Evolutionary conservation across 2,797 vertebrate species (phyloP).

Genomic region (Sternarchorhynchus goeldii): DNA sequence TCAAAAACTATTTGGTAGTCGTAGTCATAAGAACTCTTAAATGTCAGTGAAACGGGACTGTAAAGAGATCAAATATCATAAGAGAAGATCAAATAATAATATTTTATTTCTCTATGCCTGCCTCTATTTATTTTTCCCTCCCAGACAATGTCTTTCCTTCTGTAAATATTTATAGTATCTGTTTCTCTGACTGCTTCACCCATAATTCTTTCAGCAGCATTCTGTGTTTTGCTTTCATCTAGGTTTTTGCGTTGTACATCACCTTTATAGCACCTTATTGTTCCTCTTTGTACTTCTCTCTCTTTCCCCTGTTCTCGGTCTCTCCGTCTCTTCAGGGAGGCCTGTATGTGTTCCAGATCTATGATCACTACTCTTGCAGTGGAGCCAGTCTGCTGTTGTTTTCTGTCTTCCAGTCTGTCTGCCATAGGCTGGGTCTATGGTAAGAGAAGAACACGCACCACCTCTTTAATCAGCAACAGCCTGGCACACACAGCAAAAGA

Average conservation of each 20-base stretch:
- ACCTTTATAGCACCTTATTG: neutral
- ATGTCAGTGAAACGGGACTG: too few relatives aligned
- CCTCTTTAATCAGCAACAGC: slow-evolving; percentile 48
- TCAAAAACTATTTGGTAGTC: neutral
- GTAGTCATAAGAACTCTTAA: neutral
- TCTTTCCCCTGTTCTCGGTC: neutral
- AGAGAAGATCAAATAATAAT: too few relatives aligned
- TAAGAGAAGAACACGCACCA: slow-evolving; percentile 62
- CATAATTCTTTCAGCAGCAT: neutral
- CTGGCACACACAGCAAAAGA: slow-evolving; percentile 88
- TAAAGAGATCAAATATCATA: too few relatives aligned
- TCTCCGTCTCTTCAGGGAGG: slow-evolving; percentile 77
- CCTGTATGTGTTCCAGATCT: slow-evolving; percentile 93
- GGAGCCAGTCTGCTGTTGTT: slow-evolving; percentile 87
- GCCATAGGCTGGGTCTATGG: slow-evolving; percentile 91
- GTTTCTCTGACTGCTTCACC: neutral
- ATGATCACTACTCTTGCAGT: slow-evolving; percentile 89
- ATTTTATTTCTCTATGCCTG: too few relatives aligned
- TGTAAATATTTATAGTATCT: neutral
- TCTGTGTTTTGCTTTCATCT: neutral
- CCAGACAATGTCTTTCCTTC: neutral
- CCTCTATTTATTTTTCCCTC: neutral
- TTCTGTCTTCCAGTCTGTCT: slow-evolving; percentile 83
- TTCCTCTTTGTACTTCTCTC: slow-evolving; percentile 4
- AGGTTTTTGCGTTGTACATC: neutral